A percentile compares a stretch with the other conserved stretches of the same genome.
Evolutionary conservation across 2,113 vertebrate species (phyloP).

Genomic region (Carlito syrichta): DNA sequence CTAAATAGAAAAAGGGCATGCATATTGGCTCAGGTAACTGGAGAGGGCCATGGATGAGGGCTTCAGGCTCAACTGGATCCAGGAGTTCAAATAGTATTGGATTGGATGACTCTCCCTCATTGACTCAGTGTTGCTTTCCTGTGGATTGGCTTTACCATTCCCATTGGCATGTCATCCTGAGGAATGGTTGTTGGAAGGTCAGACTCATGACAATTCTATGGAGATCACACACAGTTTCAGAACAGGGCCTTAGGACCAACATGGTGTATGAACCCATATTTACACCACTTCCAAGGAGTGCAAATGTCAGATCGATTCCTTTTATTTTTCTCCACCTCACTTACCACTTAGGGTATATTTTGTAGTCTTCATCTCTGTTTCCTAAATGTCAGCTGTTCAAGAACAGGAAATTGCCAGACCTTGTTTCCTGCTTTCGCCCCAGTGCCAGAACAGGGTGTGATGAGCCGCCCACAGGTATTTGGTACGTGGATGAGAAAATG

Average conservation of each 20-base stretch:
- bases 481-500: background rate
- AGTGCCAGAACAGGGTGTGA: background rate
- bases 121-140: background rate
- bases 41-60: background rate
- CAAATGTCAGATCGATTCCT: background rate
- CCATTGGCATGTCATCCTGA: background rate
- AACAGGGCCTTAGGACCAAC: background rate
- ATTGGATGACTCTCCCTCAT: too few species aligned
- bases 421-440: background rate
- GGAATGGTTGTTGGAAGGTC: background rate
- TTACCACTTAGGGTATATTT: background rate
- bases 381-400: background rate
- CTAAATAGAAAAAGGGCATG: background rate
- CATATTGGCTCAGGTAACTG: background rate
- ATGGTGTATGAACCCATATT: background rate
- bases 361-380: background rate
- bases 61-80: background rate
- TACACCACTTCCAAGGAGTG: background rate
- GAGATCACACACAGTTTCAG: background rate
- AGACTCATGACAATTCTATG: background rate
- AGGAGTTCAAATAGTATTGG: background rate
- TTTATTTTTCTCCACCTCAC: background rate
- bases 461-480: background rate
- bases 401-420: background rate
- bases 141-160: background rate